Base-by-base conservation (phyloP, 2,888 invertebrate species). In the Mesopsocus fuscifrons region DNA sequence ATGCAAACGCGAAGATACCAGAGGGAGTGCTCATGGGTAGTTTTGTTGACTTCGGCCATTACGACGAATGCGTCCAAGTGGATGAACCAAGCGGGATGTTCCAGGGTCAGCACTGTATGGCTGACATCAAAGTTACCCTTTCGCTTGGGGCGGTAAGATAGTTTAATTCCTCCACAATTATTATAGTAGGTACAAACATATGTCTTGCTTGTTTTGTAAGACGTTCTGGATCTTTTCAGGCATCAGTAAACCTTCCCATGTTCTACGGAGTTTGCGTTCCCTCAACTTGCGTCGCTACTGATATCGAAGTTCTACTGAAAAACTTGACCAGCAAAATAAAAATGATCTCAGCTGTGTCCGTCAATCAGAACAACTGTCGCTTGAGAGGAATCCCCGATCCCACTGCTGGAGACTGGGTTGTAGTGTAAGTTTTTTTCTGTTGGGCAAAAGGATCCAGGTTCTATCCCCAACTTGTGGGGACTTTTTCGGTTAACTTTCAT, bases 1-100 rank as follows among this genome's bases (percentile, higher is more conserved):
- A 66, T 50, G 54, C 65, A 1, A 61, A 61, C 2, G 62, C 64
- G 2, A 65, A 64, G 49, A 48, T 62, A 2, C 64, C 62, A 32
- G 53, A 60, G n/a, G 64, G 65, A 3, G 47, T 65, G n/a, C 47
- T 64, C 3, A 45, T 52, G 9, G 65, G 65, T 1, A 62, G 65
- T 48, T 44, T 57, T 5, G 53, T 58, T 16, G 59, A 62, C 44
- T 52, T 60, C 23, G 66, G 66, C 6, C 59, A 59, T 47, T 65
- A 56, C 50, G 57, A 59, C 41, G 61, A 66, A 52, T 66, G 66
- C 46, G 21, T 38, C 8, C 4, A 5, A 20, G 16, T 20, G 18
- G 30, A 50, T 2, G 50, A 53, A 1, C 45, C 50, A 35, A 49
- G 45, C 41, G 54, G 53, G 2, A 48, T 50, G 13, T 57, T 63